A percentile compares a stretch with the other conserved stretches of the same genome.
phyloP scores from a whole-genome alignment of 2,113 vertebrate species.

The Anoplopoma fimbria region DNA sequence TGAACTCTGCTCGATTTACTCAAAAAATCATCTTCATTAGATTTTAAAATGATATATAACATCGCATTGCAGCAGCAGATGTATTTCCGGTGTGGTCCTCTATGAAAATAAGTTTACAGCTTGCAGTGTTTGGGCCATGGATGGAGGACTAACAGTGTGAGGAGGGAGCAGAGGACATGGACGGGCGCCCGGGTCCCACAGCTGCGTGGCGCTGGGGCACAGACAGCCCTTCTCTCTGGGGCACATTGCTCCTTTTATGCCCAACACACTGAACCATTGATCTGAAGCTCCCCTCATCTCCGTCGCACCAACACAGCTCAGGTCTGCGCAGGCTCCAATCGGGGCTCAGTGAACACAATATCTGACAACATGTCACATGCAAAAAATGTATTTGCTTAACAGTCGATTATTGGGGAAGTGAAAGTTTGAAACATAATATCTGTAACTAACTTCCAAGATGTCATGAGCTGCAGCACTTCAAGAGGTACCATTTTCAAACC shows the following conservation, averaged over 20 bases:
- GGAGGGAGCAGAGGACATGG: constrained; percentile 66
- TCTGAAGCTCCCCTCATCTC: constrained; percentile 42
- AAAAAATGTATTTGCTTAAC: too few relatives aligned
- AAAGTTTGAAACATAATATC: not conserved
- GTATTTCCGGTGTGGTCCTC: constrained; percentile 4
- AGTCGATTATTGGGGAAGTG: not conserved
- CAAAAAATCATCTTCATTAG: not conserved
- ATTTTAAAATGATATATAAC: not conserved
- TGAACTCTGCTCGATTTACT: not conserved
- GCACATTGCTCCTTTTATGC: constrained; percentile 78
- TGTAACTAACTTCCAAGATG: not conserved
- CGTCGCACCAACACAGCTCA: constrained; percentile 46
- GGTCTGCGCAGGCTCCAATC: constrained; percentile 45
- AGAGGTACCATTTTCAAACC: not conserved
- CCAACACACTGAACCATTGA: constrained; percentile 77
- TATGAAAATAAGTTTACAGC: constrained; percentile 41
- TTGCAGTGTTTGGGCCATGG: constrained; percentile 40
- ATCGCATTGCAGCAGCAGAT: not conserved
- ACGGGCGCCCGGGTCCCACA: constrained; percentile 69
- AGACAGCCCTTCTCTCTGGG: constrained; percentile 73
- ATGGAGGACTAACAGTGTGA: constrained; percentile 42
- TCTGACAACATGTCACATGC: constrained; percentile 32
- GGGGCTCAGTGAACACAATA: constrained; percentile 31
- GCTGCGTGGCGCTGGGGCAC: constrained; percentile 74
- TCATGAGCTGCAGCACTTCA: not conserved